Evolutionary conservation across 2,113 vertebrate species (phyloP).

Genomic region (Pseudorhombus dupliciocellatus): DNA sequence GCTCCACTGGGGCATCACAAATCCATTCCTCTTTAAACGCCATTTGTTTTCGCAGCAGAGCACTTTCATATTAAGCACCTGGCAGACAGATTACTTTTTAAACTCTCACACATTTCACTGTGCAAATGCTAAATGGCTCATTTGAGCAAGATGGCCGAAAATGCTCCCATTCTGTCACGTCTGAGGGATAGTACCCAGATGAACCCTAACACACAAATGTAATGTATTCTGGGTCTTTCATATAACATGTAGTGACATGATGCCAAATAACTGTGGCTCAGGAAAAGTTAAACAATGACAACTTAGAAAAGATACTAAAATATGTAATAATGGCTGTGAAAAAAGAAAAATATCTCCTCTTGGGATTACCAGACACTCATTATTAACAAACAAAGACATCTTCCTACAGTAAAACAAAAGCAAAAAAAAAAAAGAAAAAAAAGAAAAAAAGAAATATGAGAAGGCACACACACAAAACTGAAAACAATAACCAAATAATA

Average conservation of each 20-base stretch:
- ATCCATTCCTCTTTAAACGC: constrained; percentile 41
- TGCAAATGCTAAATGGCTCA: constrained; percentile 43
- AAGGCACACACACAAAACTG: too few relatives aligned
- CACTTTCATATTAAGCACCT: constrained; percentile 42
- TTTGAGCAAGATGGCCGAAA: constrained; percentile 33
- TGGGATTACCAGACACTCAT: too few relatives aligned
- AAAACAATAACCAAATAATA: too few relatives aligned
- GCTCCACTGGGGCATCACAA: constrained; percentile 34
- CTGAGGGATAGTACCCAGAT: constrained; percentile 11
- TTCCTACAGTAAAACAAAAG: neutral
- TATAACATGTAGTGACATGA: too few relatives aligned
- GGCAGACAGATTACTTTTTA: constrained; percentile 47
- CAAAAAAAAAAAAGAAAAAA: neutral
- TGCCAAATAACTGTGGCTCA: too few relatives aligned
- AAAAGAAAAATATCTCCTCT: too few relatives aligned
- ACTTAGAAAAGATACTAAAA: neutral
- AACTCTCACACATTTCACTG: constrained; percentile 18
- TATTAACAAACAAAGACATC: too few relatives aligned
- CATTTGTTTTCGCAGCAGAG: constrained; percentile 45
- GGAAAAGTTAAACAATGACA: neutral
- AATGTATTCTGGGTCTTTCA: too few relatives aligned
- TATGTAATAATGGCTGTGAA: too few relatives aligned
- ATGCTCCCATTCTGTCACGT: constrained; percentile 15
- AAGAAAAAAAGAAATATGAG: too few relatives aligned
- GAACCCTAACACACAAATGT: neutral